Percentiles rank a stretch among this genome's conserved stretches.
Evolutionary conservation across 2,113 vertebrate genomes (phyloP).

Genomic region (Jaculus jaculus): DNA sequence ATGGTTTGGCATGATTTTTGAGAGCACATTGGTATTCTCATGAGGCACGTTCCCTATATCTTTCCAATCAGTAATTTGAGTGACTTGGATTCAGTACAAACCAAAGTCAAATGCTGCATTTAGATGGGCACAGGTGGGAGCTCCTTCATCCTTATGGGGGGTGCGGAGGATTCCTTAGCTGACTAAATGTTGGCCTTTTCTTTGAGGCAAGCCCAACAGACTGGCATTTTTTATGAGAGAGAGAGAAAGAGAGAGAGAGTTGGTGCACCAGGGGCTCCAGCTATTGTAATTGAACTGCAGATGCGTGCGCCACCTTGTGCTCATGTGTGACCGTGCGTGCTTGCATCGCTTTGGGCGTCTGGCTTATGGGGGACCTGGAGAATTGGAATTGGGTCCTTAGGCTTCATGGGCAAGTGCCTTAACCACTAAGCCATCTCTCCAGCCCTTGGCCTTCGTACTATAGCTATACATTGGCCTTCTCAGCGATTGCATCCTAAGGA

Average conservation of each 20-base stretch:
- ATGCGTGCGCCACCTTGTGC: no score
- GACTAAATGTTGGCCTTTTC: neutral
- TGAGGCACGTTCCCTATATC: neutral
- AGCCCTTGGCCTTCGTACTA: neutral
- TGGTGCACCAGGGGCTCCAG: no score
- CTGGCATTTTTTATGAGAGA: no score
- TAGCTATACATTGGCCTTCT: neutral
- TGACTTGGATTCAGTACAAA: neutral
- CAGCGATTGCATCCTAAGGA: neutral
- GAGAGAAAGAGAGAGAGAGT: no score
- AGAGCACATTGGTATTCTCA: neutral
- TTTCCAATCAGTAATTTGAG: neutral
- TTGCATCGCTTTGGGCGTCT: no score
- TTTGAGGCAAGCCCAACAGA: no score
- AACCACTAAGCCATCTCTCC: no score
- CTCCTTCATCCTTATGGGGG: neutral
- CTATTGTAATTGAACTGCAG: no score
- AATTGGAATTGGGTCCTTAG: no score
- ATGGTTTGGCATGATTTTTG: neutral
- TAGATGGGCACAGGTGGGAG: neutral
- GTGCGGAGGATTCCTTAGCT: neutral
- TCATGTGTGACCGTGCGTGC: no score
- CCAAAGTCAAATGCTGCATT: neutral
- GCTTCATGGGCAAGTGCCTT: no score
- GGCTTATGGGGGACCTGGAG: no score